Percentiles rank a stretch among this genome's conserved stretches.
Conservation (phyloP, 2,797 vertebrate species). For the Propithecus perrieri region DNA sequence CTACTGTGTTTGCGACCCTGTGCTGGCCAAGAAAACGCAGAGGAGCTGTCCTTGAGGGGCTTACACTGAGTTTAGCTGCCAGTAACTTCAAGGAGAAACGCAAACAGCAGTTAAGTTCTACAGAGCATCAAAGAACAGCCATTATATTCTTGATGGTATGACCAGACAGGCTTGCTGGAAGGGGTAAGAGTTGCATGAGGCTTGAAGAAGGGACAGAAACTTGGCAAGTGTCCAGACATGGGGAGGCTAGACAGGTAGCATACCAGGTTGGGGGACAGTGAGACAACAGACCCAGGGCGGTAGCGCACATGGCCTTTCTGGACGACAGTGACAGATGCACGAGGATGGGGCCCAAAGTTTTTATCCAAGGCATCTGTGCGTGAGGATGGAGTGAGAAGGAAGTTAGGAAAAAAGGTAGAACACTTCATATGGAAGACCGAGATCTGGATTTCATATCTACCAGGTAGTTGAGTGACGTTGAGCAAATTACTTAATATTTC, state of each 20-base stretch:
- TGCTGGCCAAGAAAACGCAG: neutral
- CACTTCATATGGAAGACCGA: neutral
- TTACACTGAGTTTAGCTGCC: neutral
- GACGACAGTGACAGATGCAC: neutral
- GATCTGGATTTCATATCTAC: neutral
- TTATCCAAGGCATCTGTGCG: neutral
- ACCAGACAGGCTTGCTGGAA: neutral
- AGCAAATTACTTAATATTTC: neutral
- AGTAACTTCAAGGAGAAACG: neutral
- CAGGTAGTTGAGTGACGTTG: neutral
- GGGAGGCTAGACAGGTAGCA: neutral
- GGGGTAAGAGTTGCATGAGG: neutral
- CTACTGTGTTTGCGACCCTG: neutral
- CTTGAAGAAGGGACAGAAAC: neutral
- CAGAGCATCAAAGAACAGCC: neutral
- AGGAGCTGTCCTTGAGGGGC: neutral
- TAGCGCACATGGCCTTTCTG: neutral
- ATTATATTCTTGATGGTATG: no score
- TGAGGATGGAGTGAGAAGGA: neutral
- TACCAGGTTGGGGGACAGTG: neutral
- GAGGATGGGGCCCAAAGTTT: neutral
- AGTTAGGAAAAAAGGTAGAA: neutral
- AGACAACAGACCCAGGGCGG: neutral
- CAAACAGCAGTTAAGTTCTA: neutral
- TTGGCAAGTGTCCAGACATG: neutral